Base-by-base conservation (phyloP, 2,888 invertebrate species). In the Metellina segmentata region DNA sequence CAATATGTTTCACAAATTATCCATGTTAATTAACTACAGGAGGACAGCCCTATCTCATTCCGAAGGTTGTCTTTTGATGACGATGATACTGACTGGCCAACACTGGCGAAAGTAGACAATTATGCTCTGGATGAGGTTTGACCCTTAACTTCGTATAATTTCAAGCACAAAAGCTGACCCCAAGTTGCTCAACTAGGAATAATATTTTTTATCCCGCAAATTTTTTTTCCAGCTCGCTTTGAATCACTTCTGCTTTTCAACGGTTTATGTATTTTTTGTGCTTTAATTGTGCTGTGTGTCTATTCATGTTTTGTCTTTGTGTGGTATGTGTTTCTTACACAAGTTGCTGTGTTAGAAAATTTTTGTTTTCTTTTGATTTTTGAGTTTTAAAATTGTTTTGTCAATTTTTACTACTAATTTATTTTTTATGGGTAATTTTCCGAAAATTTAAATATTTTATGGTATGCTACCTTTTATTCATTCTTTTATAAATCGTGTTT, bases 61-160 rank as follows among this genome's bases (percentile, higher is more conserved):
- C 93, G 94, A 87, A 93, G 94, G 77, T 90, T 93, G 70, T 95
- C 95, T 34, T 93, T 95, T 85, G 94, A 94, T 52, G 95, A 95
- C 78, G 93, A 97, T 95, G 96, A 97, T 95, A 96, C 96, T 94
- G 97, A 97, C 96, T 97, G 97, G 97, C 97, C 97, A 94, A 96
- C 95, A 94, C 96, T 97, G 81, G 93, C 93, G 69, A 93, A 79
- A 93, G 83, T 88, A 51, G 85, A 90, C 81, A 52, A 75, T 71
- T 70, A 70, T 75, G 52, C 20, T 53, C 70, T 71, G 85, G 92
- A 92, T 49, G 92, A 92, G 92, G 92, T 92, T 92, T 79, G 91
- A 78, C 81, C 79, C 70, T 83, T 91, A 53, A 87, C 61, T 92
- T 91, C 53, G 71, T 90, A 53, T 49, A 11, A 61, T 61, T 61